Base-by-base conservation (phyloP, 2,888 invertebrate genomes). In the Idaea straminata region DNA sequence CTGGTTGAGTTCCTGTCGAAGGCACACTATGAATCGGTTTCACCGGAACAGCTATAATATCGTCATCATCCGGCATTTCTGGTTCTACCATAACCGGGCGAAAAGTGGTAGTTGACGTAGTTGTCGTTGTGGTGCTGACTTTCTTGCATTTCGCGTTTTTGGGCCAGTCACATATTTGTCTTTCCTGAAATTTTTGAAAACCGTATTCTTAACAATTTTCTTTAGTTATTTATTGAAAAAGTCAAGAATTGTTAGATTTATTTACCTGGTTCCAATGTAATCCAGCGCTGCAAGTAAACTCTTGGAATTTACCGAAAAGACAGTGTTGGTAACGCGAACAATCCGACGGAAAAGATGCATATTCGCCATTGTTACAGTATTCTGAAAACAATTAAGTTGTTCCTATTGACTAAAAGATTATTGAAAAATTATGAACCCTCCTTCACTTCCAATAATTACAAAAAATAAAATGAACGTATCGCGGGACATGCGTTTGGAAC, bases 241-340 rank as follows among this genome's bases (percentile, higher is more conserved):
- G 16, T 58, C 15, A 58, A n/a, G 7, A 16, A n/a, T 58, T 16
- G 4, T 58, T 13, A 4, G 15, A 15, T 58, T 15, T 3, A 59
- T 15, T 87, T 88, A 95, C 95, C 80, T 94, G 93, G 82, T 96
- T 96, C 95, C 96, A 97, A 74, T 96, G 95, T 47, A 97, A 87
- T 15, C 96, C 96, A 7, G 94, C 93, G 59, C 95, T 94, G 83
- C 97, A 98, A 15, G 94, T 88, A 75, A 95, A 95, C 16, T 94
- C 93, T 81, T 96, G 95, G 67, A 95, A 95, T 77, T 95, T 95
- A 47, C 96, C 96, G 94, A 97, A 97, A 16, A 97, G 88, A 75
- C 98, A 98, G 70, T 96, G 95, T 69, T 95, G 92, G 80, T 97
- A 97, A 64, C 95, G 94, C 0, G 92, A 92, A 78, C 97, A 97